These are phyloP conservation scores for Periophthalmus magnuspinnatus DNA, from an alignment of 2,797 vertebrate species.

Conservation along the genomic window DNA sequence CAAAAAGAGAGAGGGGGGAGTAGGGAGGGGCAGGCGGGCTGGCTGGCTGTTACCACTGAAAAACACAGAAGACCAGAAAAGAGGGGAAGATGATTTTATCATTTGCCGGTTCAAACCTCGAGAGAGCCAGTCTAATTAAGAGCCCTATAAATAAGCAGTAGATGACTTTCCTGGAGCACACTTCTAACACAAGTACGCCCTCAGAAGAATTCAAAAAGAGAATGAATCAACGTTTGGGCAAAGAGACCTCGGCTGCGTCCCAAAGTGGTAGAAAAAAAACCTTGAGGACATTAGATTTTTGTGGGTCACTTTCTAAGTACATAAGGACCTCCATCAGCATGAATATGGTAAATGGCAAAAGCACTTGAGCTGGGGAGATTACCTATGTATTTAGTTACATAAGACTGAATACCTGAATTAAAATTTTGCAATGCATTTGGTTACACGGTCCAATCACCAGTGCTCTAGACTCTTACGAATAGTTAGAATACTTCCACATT, in stretches of 20 bases:
- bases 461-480: too few relatives aligned
- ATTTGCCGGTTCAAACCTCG: slow-evolving; percentile 55
- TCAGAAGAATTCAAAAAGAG: slow-evolving; percentile 42
- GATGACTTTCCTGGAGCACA: slow-evolving; percentile 68
- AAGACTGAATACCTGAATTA: too few relatives aligned
- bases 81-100: slow-evolving; percentile 52
- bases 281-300: slow-evolving; percentile 32
- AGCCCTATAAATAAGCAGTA: slow-evolving; percentile 69
- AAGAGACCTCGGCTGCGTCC: slow-evolving; percentile 33
- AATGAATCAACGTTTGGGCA: slow-evolving; percentile 44
- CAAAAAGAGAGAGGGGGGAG: slow-evolving; percentile 49
- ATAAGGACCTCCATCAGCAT: slow-evolving; percentile 14
- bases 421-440: too few relatives aligned
- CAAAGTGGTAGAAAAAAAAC: slow-evolving; percentile 28
- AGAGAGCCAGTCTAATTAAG: slow-evolving; percentile 71
- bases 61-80: slow-evolving; percentile 39
- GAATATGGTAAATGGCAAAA: slow-evolving; percentile 20
- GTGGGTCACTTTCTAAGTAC: slow-evolving; percentile 41
- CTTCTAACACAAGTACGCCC: slow-evolving; percentile 58
- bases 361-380: neutral
- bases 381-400: too few relatives aligned
- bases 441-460: too few relatives aligned
- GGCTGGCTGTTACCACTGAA: slow-evolving; percentile 30
- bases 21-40: slow-evolving; percentile 12
- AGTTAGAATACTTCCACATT: too few relatives aligned